Evolutionary conservation across 2,113 vertebrate species (phyloP), one percentile per base, ranked within the genome.

Genomic region (Tragulus kanchil): DNA sequence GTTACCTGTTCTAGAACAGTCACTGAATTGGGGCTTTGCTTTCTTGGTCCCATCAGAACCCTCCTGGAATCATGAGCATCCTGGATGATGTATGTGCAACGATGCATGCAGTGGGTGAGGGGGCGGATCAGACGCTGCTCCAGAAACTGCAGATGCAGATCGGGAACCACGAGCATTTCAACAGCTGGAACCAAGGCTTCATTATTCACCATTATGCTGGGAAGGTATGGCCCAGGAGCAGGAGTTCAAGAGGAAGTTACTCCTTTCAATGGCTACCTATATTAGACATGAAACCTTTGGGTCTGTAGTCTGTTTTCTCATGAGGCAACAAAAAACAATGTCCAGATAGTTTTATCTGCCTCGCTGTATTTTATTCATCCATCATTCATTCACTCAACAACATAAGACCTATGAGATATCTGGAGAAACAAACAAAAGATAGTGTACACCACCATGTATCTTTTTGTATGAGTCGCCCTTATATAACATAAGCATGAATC

Each of bases 161-260:
- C 95, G 99, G 99, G 97, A 99, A 98, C n/a, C 99, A 99, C 0
- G 99, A 99, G 75, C 99, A 99, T 98, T 99, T 99, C 98, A 99
- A 99, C 99, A 99, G 99, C 99, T 99, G 99, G 99, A 99, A 99
- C 98, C 99, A 99, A 96, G 99, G 99, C 84, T 99, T 99, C 98
- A 99, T 99, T 96, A 99, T 99, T 81, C 99, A 99, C 98, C 99
- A 99, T 97, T 99, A 99, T 0, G 99, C 99, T 16, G 99, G 99
- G 78, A 99, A 99, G 99, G 99, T 99, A 71, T 88, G 88, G 88
- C 17, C 36, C 1, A 48, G 4, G 59, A 23, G 6, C 26, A 3
- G 15, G 50, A 21, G 4, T 15, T 16, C 82, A 12, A 64, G 50
- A 11, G 21, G 23, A 15, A 0, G 14, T 19, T 23, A 42, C 1